Conservation (phyloP, 2,888 invertebrate species). For the Serripes groenlandicus region DNA sequence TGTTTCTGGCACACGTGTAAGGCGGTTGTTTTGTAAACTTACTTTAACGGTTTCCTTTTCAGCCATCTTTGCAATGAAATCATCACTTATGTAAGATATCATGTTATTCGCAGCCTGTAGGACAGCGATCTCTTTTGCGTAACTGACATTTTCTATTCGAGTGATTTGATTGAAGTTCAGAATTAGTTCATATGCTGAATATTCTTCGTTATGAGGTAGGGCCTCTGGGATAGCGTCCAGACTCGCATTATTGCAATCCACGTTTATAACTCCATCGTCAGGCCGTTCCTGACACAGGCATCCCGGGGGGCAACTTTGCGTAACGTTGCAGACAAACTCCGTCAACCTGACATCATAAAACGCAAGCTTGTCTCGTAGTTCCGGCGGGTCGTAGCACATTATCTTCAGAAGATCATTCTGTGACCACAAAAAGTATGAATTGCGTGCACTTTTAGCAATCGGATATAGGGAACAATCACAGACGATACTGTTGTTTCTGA, state of each 20-base stretch:
- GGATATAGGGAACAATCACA: slow-evolving; percentile 68
- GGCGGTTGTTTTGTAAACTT: slow-evolving; percentile 57
- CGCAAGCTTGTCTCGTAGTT: slow-evolving; percentile 46
- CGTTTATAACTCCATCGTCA: slow-evolving; percentile 39
- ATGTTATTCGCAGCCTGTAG: slow-evolving; percentile 53
- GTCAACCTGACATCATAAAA: slow-evolving; percentile 46
- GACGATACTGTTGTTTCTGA: slow-evolving; percentile 57
- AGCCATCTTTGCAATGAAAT: slow-evolving; percentile 48
- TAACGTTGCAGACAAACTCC: slow-evolving; percentile 64
- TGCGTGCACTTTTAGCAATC: slow-evolving; percentile 30
- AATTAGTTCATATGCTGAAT: slow-evolving; percentile 41
- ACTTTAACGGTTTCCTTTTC: slow-evolving; percentile 25
- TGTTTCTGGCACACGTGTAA: slow-evolving; percentile 51
- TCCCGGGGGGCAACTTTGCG: slow-evolving; percentile 48
- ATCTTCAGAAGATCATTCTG: slow-evolving; percentile 39
- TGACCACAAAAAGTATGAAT: slow-evolving; percentile 57
- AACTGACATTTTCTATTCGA: slow-evolving; percentile 37
- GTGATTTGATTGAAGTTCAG: slow-evolving; percentile 59
- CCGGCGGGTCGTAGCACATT: slow-evolving; percentile 56
- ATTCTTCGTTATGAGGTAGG: slow-evolving; percentile 33
- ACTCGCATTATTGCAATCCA: slow-evolving; percentile 52
- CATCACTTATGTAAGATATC: slow-evolving; percentile 27
- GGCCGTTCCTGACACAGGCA: slow-evolving; percentile 67
- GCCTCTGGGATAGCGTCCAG: slow-evolving; percentile 42
- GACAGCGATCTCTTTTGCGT: slow-evolving; percentile 24